phyloP scores from a whole-genome alignment of 2,888 invertebrate species.

The Julus scandinavius region DNA sequence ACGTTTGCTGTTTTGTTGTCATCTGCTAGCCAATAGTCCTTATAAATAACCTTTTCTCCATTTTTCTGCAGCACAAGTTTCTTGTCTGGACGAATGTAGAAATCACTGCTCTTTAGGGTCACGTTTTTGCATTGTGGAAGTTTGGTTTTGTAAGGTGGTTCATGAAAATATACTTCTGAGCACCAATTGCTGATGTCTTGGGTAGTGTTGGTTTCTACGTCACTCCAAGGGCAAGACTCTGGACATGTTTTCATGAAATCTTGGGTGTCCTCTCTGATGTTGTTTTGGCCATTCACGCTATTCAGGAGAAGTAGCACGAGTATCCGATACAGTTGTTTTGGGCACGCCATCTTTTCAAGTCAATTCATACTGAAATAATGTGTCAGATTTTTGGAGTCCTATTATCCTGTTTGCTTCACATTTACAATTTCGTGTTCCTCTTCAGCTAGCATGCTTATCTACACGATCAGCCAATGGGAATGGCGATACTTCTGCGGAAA shows the following conservation, averaged over 20 bases:
- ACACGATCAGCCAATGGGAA: too few relatives aligned
- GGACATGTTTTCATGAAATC: not conserved
- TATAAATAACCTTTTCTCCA: not conserved
- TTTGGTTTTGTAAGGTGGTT: not conserved
- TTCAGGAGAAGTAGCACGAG: not conserved
- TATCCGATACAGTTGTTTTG: not conserved
- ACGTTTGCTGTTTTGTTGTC: slow-evolving; percentile 45
- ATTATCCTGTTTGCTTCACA: too few relatives aligned
- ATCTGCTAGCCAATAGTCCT: not conserved
- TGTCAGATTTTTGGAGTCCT: too few relatives aligned
- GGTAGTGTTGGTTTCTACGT: not conserved
- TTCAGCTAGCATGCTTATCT: too few relatives aligned
- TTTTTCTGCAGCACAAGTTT: not conserved
- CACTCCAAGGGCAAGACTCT: not conserved
- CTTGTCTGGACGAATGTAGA: not conserved
- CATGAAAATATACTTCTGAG: not conserved
- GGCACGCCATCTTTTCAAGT: not conserved
- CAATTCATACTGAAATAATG: too few relatives aligned
- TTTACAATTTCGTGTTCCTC: too few relatives aligned
- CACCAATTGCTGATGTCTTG: not conserved
- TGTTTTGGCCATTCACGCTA: not conserved
- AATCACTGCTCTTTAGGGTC: not conserved
- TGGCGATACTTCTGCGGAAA: too few relatives aligned
- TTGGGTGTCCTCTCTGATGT: not conserved
- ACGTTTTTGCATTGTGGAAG: not conserved